A percentile compares a stretch with the other conserved stretches of the same genome.
These are phyloP conservation scores for Pedicia rivosa DNA, from an alignment of 2,888 invertebrate species.

Conservation along the genomic window DNA sequence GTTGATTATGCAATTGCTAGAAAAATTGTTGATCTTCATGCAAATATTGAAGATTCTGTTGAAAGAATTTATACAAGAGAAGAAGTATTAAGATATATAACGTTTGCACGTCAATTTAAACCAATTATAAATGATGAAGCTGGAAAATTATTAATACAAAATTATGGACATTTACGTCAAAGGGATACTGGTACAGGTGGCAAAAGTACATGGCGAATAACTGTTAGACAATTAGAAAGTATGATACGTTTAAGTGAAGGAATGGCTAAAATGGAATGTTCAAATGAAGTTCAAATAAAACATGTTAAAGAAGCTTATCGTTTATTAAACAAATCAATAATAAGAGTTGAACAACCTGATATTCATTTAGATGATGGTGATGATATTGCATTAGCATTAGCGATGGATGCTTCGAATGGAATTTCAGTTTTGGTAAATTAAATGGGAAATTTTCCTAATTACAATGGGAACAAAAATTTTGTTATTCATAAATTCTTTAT, in stretches of 20 bases:
- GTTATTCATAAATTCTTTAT: too few relatives aligned
- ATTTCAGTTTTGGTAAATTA: too few relatives aligned
- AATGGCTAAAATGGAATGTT: constrained; percentile 91
- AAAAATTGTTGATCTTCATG: constrained; percentile 88
- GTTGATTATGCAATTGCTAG: constrained; percentile 94
- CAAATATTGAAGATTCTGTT: constrained; percentile 62
- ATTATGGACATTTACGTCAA: constrained; percentile 75
- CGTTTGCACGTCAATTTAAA: constrained; percentile 90
- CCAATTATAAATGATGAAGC: constrained; percentile 74
- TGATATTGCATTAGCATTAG: constrained; percentile 21
- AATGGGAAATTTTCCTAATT: too few relatives aligned
- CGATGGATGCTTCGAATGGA: constrained; percentile 31
- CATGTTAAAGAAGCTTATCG: constrained; percentile 88
- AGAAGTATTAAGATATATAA: constrained; percentile 88
- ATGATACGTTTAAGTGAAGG: constrained; percentile 94
- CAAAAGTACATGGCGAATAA: constrained; percentile 84
- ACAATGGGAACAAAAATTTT: too few relatives aligned
- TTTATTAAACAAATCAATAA: constrained; percentile 88
- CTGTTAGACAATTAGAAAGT: constrained; percentile 89
- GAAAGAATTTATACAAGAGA: constrained; percentile 73
- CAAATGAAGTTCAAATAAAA: constrained; percentile 66
- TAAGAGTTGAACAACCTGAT: constrained; percentile 94
- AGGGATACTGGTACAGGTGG: constrained; percentile 56
- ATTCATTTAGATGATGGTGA: constrained; percentile 80
- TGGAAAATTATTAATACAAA: constrained; percentile 65